A percentile compares a stretch with the other conserved stretches of the same genome.
Evolutionary conservation across 2,888 invertebrate species (phyloP).

Genomic region (Netelia virgata): DNA sequence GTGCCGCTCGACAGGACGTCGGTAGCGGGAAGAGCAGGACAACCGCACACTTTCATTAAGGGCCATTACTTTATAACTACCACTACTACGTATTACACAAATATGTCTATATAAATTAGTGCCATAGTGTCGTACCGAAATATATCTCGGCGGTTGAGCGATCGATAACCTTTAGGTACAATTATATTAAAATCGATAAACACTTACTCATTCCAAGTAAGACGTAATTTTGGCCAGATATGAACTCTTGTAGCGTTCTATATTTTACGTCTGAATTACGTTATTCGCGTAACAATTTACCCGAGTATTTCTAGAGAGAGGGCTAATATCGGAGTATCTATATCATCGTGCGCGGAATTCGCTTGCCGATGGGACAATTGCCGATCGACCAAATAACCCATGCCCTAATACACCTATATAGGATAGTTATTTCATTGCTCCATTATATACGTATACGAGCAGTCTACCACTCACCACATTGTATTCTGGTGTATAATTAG

Average conservation of each 20-base stretch:
- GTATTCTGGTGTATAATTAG: too few species aligned
- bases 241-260: too few species aligned
- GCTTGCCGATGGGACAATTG: neutral
- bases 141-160: neutral
- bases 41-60: slow-evolving; percentile 33
- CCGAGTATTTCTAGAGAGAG: neutral
- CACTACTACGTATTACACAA: neutral
- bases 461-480: too few species aligned
- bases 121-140: neutral
- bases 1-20: slow-evolving; percentile 18
- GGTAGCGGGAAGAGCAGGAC: slow-evolving; percentile 7
- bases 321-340: neutral
- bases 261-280: too few species aligned
- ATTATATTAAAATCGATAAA: too few species aligned
- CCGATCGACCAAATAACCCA: slow-evolving; percentile 3
- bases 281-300: too few species aligned
- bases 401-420: neutral
- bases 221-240: too few species aligned
- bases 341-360: neutral
- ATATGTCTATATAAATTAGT: neutral
- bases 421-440: neutral
- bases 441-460: too few species aligned
- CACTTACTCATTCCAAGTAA: too few species aligned
- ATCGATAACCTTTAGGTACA: too few species aligned
- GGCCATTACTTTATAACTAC: slow-evolving; percentile 43